Evolutionary conservation across 2,113 vertebrate species (phyloP).

Genomic region (Trematocara variabile): DNA sequence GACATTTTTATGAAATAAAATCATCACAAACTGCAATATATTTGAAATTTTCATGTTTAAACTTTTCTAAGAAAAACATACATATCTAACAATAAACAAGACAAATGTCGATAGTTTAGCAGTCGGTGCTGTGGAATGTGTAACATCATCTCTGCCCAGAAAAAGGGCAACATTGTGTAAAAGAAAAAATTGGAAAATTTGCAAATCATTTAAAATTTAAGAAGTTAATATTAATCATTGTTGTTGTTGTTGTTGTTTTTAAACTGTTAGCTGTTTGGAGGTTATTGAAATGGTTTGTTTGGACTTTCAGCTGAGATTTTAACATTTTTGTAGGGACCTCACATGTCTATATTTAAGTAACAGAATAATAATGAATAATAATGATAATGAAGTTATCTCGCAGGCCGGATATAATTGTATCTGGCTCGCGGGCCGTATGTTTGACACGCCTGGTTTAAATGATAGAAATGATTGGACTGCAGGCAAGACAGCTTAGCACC

Average conservation of each 20-base stretch:
- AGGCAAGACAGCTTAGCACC: background rate
- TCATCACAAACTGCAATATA: background rate
- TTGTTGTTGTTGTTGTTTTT: background rate
- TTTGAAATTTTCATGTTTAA: background rate
- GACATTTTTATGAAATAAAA: background rate
- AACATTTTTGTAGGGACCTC: background rate
- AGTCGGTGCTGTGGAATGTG: background rate
- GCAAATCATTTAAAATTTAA: background rate
- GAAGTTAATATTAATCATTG: background rate
- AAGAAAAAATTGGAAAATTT: background rate
- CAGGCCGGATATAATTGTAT: background rate
- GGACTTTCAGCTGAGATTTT: background rate
- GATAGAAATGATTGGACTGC: background rate
- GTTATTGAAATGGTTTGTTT: background rate
- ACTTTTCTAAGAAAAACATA: background rate
- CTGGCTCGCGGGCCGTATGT: background rate
- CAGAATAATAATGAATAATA: background rate
- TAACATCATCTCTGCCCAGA: background rate
- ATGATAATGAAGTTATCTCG: background rate
- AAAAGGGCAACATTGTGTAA: background rate
- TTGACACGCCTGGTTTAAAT: background rate
- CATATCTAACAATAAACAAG: background rate
- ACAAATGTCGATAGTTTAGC: background rate
- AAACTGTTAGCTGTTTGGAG: background rate
- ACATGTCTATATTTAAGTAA: background rate